Percentiles rank a stretch among this genome's conserved stretches.
These are phyloP conservation scores for Tetrao urogallus DNA, from an alignment of 2,113 vertebrate species.

Conservation along the genomic window DNA sequence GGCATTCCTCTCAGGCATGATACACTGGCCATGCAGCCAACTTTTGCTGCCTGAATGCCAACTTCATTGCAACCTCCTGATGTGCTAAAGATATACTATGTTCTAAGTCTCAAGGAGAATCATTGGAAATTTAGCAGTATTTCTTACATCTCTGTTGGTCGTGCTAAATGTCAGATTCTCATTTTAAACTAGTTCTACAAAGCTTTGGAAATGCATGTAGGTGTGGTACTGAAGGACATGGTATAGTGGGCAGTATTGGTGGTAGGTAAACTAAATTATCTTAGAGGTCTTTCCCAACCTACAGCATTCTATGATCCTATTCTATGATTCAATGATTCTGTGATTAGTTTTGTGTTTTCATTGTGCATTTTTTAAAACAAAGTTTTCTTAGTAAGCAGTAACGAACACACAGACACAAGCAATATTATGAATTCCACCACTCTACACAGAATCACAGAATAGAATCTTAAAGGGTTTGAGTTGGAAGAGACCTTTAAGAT, in stretches of 20 bases:
- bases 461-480: no score
- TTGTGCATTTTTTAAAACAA: not conserved
- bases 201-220: not conserved
- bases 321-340: no score
- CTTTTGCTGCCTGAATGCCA: not conserved
- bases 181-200: not conserved
- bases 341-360: not conserved
- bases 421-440: not conserved
- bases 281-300: no score
- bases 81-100: not conserved
- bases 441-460: no score
- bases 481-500: no score
- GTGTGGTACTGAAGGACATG: no score
- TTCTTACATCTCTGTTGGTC: not conserved
- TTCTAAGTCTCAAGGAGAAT: not conserved
- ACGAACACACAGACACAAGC: not conserved
- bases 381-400: not conserved
- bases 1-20: conserved; percentile 35
- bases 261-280: no score
- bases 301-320: no score
- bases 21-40: no score
- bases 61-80: not conserved
- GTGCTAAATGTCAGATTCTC: not conserved
- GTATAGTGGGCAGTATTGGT: no score
- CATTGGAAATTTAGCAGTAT: not conserved